Conservation (phyloP, 2,888 invertebrate genomes). For the Ectemnius continuus region DNA sequence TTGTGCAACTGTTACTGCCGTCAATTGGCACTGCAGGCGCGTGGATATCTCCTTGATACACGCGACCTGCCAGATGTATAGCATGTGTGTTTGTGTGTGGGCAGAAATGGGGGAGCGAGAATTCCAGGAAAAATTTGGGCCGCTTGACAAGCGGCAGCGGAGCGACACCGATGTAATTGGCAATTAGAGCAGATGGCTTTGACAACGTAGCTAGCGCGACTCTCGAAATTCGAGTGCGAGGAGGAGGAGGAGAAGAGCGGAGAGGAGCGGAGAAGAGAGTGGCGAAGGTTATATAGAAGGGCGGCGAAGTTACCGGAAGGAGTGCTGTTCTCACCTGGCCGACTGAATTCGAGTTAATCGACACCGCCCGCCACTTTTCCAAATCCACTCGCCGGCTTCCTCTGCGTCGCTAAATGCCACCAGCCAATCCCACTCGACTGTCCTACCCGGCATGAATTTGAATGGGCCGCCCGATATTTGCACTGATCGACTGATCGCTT, state of each 20-base stretch:
- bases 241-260: background rate
- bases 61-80: constrained; percentile 9
- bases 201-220: constrained; percentile 44
- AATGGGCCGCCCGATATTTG: constrained; percentile 27
- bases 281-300: constrained; percentile 30
- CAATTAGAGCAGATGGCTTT: constrained; percentile 61
- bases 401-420: constrained; percentile 35
- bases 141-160: constrained; percentile 39
- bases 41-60: background rate
- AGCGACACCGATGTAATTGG: constrained; percentile 54
- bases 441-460: constrained; percentile 10
- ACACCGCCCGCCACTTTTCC: constrained; percentile 37
- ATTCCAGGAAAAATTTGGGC: constrained; percentile 33
- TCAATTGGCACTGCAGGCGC: too few relatives aligned
- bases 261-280: too few relatives aligned
- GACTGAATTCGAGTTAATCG: constrained; percentile 53
- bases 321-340: constrained; percentile 34
- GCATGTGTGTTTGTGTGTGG: background rate
- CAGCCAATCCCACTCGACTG: constrained; percentile 49
- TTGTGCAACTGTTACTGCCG: too few relatives aligned
- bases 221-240: constrained; percentile 46
- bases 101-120: constrained; percentile 10
- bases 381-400: background rate
- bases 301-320: constrained; percentile 41
- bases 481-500: background rate